Base-by-base conservation (phyloP, 2,113 vertebrate species). In the Chionis minor region DNA sequence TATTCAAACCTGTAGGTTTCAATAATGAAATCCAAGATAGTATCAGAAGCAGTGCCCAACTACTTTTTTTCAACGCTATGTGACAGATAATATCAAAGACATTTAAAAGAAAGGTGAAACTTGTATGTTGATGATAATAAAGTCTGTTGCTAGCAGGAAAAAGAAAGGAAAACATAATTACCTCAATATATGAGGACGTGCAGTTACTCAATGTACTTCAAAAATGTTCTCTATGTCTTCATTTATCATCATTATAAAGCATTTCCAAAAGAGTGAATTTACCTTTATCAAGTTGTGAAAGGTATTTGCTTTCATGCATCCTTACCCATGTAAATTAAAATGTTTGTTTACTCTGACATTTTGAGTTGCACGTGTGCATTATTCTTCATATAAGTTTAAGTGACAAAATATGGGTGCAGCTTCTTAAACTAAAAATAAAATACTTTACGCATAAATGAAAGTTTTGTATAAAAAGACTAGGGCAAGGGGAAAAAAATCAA, bases 311-410 rank as follows among this genome's bases (percentile, higher is more conserved):
- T 97, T 92, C 83, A 90, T 96, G 73, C 92, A 90, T 97, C 65
- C 84, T 97, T 89, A 67, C 80, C 72, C 84, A 52, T 21, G 8
- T 63, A 82, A 94, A 94, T 92, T 40, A 96, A 94, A 95, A 91
- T 78, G 82, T 95, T 96, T 94, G 67, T 96, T 97, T 94, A 73
- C 80, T 94, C 96, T 79, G 80, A 54, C 96, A 74, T 96, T 96
- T 97, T 92, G 63, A 94, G 38, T 75, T 84, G 77, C 49, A 55
- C 30, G 0, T 71, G 18, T 52, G 27, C 65, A 90, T 96, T 96
- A 86, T 84, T 98, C 91, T 96, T 98, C 86, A 96, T 97, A 96
- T 96, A 91, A 82, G 4, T 82, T 59, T 92, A 94, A 92, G 71
- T 97, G 85, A 67, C 77, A 91, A 97, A 91, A 92, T 45, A 58